phyloP scores from a whole-genome alignment of 2,888 invertebrate species.

The Polia nebulosa region DNA sequence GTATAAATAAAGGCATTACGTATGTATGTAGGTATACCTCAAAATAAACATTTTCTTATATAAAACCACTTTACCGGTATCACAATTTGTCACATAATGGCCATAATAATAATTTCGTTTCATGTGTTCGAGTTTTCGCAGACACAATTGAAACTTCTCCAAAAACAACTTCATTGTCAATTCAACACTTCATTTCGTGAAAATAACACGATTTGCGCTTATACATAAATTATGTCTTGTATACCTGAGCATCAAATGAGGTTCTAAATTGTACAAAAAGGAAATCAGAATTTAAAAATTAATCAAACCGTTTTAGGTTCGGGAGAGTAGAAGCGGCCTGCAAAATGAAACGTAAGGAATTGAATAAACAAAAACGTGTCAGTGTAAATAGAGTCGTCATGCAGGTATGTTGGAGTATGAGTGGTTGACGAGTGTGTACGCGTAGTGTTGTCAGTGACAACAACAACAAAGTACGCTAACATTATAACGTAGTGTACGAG shows the following conservation, averaged over 20 bases:
- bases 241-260: slow-evolving; percentile 75
- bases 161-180: slow-evolving; percentile 74
- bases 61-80: slow-evolving; percentile 6
- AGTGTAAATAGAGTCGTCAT: slow-evolving; percentile 38
- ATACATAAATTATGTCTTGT: slow-evolving; percentile 78
- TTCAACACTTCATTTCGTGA: slow-evolving; percentile 77
- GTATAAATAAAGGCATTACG: slow-evolving; percentile 52
- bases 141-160: slow-evolving; percentile 44
- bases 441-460: slow-evolving; percentile 46
- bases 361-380: slow-evolving; percentile 50
- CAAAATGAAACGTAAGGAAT: slow-evolving; percentile 34
- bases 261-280: slow-evolving; percentile 69
- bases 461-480: slow-evolving; percentile 37
- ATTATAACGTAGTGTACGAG: slow-evolving; percentile 22
- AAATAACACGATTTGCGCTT: slow-evolving; percentile 75
- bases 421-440: slow-evolving; percentile 42
- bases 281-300: slow-evolving; percentile 71
- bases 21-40: background rate
- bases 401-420: slow-evolving; percentile 43
- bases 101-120: slow-evolving; percentile 41
- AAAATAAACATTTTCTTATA: slow-evolving; percentile 17
- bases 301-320: slow-evolving; percentile 57
- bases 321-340: slow-evolving; percentile 14
- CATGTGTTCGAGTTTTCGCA: slow-evolving; percentile 26
- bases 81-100: slow-evolving; percentile 22